phyloP scores from a whole-genome alignment of 2,797 vertebrate genomes.

The Phrynocephalus forsythii region DNA sequence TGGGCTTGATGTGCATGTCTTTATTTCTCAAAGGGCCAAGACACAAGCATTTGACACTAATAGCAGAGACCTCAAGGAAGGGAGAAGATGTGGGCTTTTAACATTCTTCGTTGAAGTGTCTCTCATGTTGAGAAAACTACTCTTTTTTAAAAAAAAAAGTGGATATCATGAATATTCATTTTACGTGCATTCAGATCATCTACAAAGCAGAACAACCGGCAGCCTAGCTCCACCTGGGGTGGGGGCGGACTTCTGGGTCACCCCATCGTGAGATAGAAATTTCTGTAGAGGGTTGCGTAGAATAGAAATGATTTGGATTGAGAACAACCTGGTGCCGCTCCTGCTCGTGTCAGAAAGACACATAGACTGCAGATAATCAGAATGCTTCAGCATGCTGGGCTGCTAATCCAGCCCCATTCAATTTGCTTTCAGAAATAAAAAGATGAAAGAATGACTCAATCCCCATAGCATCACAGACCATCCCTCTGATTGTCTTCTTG shows the following conservation, averaged over 20 bases:
- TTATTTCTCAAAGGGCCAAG: too few species aligned
- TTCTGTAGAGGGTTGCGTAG: not conserved
- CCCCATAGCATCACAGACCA: slow-evolving; percentile 51
- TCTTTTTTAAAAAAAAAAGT: too few species aligned
- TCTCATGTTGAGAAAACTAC: too few species aligned
- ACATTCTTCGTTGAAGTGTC: too few species aligned
- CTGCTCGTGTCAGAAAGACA: not conserved
- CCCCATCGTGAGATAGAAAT: not conserved
- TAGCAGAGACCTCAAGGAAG: too few species aligned
- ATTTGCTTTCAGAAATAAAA: slow-evolving; percentile 18
- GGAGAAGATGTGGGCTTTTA: too few species aligned
- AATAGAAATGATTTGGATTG: not conserved
- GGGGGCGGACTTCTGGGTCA: too few species aligned
- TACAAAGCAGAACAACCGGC: too few species aligned
- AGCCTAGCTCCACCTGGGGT: not conserved
- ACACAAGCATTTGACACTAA: too few species aligned
- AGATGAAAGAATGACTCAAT: slow-evolving; percentile 40
- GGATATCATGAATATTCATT: too few species aligned
- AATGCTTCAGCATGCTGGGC: slow-evolving; percentile 37
- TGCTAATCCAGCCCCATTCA: slow-evolving; percentile 37
- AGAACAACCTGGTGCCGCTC: not conserved
- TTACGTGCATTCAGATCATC: not conserved
- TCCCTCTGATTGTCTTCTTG: slow-evolving; percentile 47
- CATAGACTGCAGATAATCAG: not conserved
- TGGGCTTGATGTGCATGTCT: too few species aligned